A percentile compares a stretch with the other conserved stretches of the same genome.
These are phyloP conservation scores for Carterocephalus palaemon DNA, from an alignment of 2,888 invertebrate species.

Conservation along the genomic window DNA sequence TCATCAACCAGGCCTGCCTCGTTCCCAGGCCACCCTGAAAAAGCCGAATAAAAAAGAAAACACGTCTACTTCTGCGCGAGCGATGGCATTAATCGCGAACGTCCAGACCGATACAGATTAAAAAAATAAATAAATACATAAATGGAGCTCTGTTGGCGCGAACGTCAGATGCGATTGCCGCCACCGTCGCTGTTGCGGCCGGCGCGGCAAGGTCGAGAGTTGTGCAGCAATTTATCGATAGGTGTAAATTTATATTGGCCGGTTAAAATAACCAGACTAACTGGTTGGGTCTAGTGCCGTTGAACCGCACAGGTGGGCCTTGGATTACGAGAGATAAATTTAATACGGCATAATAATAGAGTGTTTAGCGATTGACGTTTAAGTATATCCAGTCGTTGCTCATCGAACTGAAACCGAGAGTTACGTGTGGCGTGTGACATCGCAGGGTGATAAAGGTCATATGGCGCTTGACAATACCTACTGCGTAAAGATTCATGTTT, in stretches of 20 bases:
- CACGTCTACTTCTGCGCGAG: conserved; percentile 41
- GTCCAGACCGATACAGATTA: conserved; percentile 61
- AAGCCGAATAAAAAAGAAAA: conserved; percentile 38
- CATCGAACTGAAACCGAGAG: conserved; percentile 34
- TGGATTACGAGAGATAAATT: conserved; percentile 73
- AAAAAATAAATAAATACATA: conserved; percentile 59
- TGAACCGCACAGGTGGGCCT: conserved; percentile 74
- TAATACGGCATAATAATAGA: conserved; percentile 70
- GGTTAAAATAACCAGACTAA: conserved; percentile 63
- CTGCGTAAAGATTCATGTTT: too few relatives aligned
- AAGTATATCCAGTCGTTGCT: conserved; percentile 32
- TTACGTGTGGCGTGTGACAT: conserved; percentile 20
- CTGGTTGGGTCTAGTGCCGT: conserved; percentile 69
- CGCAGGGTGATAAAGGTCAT: too few relatives aligned
- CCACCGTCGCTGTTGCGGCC: conserved; percentile 42
- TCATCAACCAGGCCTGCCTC: conserved; percentile 26
- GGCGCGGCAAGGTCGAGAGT: conserved; percentile 52
- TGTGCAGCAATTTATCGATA: conserved; percentile 50
- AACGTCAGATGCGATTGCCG: conserved; percentile 43
- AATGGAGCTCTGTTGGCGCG: conserved; percentile 62
- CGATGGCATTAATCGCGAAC: conserved; percentile 59
- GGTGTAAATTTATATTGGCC: conserved; percentile 60
- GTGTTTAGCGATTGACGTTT: conserved; percentile 47
- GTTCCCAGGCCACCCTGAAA: conserved; percentile 49
- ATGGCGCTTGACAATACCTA: too few relatives aligned